Conservation (phyloP, 2,797 vertebrate genomes). For the Chelonia mydas region DNA sequence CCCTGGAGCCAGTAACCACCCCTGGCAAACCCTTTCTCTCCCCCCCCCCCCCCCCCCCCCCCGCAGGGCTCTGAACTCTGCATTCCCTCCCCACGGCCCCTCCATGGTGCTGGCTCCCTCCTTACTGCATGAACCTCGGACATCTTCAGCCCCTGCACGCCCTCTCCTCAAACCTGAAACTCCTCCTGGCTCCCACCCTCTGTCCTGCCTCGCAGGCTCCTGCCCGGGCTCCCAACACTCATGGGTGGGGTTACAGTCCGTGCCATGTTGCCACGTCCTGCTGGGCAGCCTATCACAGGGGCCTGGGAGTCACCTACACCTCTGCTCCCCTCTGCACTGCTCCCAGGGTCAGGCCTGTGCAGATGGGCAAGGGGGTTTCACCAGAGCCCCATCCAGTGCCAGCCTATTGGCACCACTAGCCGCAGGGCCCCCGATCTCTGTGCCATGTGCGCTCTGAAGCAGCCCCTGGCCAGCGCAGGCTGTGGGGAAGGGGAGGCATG, state of each 20-base stretch:
- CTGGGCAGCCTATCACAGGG: neutral
- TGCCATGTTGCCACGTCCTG: neutral
- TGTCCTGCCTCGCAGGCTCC: too few relatives aligned
- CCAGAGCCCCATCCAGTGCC: neutral
- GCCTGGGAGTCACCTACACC: neutral
- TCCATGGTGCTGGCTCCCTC: neutral
- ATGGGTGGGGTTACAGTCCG: neutral
- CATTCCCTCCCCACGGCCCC: neutral
- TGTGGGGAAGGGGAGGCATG: constrained; percentile 62
- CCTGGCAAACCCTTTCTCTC: neutral
- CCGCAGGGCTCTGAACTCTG: neutral
- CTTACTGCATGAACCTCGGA: neutral
- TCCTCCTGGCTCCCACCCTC: too few relatives aligned
- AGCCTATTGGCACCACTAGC: neutral
- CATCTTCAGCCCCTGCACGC: neutral
- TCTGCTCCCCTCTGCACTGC: neutral
- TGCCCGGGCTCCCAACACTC: neutral
- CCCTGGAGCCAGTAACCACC: neutral
- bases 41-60: too few relatives aligned
- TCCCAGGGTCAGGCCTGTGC: too few relatives aligned
- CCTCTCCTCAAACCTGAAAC: neutral
- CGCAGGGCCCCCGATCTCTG: neutral
- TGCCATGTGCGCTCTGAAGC: neutral
- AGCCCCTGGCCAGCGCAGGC: constrained; percentile 23
- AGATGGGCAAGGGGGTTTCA: neutral